Evolutionary conservation across 1,140 invertebrate species (phyloP).

Genomic region (Diabrotica undecimpunctata): DNA sequence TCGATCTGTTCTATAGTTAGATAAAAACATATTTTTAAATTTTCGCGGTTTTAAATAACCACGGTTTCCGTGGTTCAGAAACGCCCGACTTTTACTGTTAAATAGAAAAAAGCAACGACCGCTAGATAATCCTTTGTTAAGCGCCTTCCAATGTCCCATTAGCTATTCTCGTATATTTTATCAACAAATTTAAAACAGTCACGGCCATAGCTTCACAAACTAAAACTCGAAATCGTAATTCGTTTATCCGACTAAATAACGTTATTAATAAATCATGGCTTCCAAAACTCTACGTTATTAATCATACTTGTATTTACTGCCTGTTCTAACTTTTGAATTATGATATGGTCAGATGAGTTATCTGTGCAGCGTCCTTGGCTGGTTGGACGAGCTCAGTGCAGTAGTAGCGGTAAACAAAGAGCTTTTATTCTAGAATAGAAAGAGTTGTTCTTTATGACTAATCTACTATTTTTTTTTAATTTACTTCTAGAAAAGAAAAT

Average conservation of each 20-base stretch:
- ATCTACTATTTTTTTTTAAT: too few species aligned
- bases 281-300: slow-evolving; percentile 16
- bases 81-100: too few species aligned
- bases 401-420: not conserved
- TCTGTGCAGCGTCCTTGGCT: slow-evolving; percentile 9
- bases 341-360: slow-evolving; percentile 16
- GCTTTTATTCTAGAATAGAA: too few species aligned
- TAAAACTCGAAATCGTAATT: slow-evolving; percentile 4
- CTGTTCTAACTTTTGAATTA: slow-evolving; percentile 15
- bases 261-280: slow-evolving; percentile 20
- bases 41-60: too few species aligned
- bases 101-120: too few species aligned
- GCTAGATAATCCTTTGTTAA: too few species aligned
- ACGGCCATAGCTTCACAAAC: not conserved
- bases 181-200: not conserved
- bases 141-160: too few species aligned
- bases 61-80: too few species aligned
- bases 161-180: not conserved
- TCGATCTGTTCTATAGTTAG: too few species aligned
- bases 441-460: too few species aligned
- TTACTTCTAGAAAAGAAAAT: too few species aligned
- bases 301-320: slow-evolving; percentile 20
- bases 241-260: slow-evolving; percentile 15
- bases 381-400: not conserved
- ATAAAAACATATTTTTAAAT: too few species aligned